Conservation (phyloP, 2,113 vertebrate species). For the Philantomba maxwellii region DNA sequence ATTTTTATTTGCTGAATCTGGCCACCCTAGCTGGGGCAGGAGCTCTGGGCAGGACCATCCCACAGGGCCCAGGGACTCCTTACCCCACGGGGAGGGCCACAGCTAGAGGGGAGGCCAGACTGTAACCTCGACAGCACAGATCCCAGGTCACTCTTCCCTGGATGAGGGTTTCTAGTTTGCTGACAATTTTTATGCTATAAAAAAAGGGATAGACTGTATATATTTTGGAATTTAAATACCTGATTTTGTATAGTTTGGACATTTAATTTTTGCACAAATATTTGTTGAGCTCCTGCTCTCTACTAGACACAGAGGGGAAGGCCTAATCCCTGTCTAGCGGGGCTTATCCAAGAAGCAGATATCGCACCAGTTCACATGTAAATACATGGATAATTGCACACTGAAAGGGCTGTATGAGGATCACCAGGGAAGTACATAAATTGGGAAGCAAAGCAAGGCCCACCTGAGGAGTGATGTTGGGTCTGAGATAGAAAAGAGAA, state of each 20-base stretch:
- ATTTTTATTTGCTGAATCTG: neutral
- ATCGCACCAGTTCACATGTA: neutral
- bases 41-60: neutral
- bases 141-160: neutral
- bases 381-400: neutral
- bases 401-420: neutral
- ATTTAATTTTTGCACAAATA: slow-evolving; percentile 8
- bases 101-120: neutral
- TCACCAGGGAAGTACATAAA: neutral
- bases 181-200: neutral
- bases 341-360: neutral
- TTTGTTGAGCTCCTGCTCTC: neutral
- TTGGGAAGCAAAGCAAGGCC: neutral
- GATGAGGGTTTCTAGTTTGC: neutral
- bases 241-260: neutral
- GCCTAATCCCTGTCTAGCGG: neutral
- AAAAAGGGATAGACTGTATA: neutral
- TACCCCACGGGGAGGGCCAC: rapidly evolving
- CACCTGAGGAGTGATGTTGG: neutral
- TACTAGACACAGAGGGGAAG: neutral
- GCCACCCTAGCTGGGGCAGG: neutral
- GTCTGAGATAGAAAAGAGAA: neutral
- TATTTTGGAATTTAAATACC: neutral
- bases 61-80: no score
- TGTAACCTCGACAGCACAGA: neutral